Conservation (phyloP, 1,140 invertebrate genomes). For the Idris sp. region DNA sequence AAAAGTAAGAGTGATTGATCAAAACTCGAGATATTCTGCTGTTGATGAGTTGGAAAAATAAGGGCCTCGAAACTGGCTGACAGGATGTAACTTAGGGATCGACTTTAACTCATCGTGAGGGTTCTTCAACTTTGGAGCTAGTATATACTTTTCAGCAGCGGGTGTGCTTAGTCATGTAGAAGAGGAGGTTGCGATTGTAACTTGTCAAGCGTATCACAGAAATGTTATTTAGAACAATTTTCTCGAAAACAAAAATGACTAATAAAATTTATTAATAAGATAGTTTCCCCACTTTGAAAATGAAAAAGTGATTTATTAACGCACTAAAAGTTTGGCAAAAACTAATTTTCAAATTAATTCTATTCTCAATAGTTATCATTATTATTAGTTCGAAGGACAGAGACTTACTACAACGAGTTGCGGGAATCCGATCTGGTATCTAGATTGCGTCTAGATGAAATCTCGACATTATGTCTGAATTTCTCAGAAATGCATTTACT, state of each 20-base stretch:
- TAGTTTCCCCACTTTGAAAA: too few species aligned
- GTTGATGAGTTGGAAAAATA: constrained; percentile 43
- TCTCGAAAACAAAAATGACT: too few species aligned
- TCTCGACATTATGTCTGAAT: constrained; percentile 35
- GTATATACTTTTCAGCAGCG: constrained; percentile 25
- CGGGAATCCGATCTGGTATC: constrained; percentile 28
- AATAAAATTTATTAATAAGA: too few species aligned
- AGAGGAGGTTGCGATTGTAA: constrained; percentile 12
- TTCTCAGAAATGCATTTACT: constrained; percentile 33
- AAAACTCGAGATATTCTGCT: constrained; percentile 21
- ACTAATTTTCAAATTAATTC: too few species aligned
- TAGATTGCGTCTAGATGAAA: constrained; percentile 36
- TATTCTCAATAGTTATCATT: too few species aligned
- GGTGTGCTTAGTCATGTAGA: constrained; percentile 26
- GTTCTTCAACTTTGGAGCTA: too few species aligned
- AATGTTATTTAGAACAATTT: constrained; percentile 34
- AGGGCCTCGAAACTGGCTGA: constrained; percentile 32
- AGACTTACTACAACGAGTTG: constrained; percentile 31
- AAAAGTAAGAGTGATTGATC: too few species aligned
- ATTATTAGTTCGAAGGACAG: constrained; percentile 19
- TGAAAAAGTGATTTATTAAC: too few species aligned
- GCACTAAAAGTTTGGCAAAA: too few species aligned
- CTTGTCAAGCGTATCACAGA: constrained; percentile 10
- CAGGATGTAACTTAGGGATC: constrained; percentile 26
- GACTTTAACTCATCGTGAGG: constrained; percentile 23